phyloP scores from a whole-genome alignment of 2,888 invertebrate genomes.

The Eumerus sabulonum region DNA sequence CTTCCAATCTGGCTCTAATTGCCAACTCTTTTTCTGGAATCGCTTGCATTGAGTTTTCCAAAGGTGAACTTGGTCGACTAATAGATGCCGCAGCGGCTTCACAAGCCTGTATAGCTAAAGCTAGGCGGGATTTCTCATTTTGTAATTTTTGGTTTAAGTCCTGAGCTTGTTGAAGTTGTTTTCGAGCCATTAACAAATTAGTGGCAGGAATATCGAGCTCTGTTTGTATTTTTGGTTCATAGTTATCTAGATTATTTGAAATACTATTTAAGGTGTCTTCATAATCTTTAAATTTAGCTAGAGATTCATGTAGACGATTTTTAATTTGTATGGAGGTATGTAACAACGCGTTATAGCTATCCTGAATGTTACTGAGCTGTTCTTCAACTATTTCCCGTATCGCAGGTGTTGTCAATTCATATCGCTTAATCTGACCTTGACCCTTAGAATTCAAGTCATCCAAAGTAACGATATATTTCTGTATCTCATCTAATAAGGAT shows the following conservation, averaged over 20 bases:
- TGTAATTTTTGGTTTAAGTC: conserved; percentile 92
- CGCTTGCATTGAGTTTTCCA: conserved; percentile 91
- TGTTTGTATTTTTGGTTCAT: conserved; percentile 87
- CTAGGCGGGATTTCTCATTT: conserved; percentile 90
- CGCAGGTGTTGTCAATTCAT: conserved; percentile 85
- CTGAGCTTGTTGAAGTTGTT: conserved; percentile 85
- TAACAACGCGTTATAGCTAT: conserved; percentile 93
- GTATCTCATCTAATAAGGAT: conserved; percentile 86
- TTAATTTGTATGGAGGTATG: conserved; percentile 95
- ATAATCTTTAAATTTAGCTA: conserved; percentile 95
- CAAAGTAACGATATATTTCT: conserved; percentile 89
- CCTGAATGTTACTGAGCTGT: conserved; percentile 93
- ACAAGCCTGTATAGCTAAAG: conserved; percentile 93
- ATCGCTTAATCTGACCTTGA: conserved; percentile 89
- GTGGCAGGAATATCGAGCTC: conserved; percentile 88
- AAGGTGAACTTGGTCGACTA: conserved; percentile 92
- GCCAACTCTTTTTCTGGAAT: conserved; percentile 91
- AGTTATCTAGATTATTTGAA: conserved; percentile 87
- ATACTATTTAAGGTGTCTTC: conserved; percentile 94
- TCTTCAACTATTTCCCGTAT: conserved; percentile 89
- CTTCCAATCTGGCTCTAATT: conserved; percentile 91
- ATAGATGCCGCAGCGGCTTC: conserved; percentile 95
- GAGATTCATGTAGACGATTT: conserved; percentile 90
- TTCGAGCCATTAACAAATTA: conserved; percentile 86
- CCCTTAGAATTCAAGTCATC: conserved; percentile 92